A percentile compares a stretch with the other conserved stretches of the same genome.
Evolutionary conservation across 2,113 vertebrate genomes (phyloP).

Genomic region (Candoia aspera): DNA sequence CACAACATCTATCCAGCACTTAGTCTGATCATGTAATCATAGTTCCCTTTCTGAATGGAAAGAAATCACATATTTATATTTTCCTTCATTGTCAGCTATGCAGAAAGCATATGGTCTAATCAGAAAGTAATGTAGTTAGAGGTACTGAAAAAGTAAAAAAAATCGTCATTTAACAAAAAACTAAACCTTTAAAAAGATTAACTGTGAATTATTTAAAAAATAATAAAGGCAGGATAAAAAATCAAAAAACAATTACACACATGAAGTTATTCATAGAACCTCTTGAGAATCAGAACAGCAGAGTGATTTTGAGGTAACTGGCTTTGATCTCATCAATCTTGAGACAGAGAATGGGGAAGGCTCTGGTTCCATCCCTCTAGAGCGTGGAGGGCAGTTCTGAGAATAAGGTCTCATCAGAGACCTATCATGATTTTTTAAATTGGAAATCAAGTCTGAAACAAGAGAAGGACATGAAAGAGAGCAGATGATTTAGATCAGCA

Average conservation of each 20-base stretch:
- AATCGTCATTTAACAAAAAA: neutral
- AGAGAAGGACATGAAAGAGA: neutral
- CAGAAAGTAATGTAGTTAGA: neutral
- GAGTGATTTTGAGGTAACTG: neutral
- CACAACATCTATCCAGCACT: too few relatives aligned
- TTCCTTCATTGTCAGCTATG: neutral
- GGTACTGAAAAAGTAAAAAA: neutral
- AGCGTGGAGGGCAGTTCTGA: neutral
- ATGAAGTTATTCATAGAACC: neutral
- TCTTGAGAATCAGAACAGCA: neutral
- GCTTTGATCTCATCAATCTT: neutral
- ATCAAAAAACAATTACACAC: neutral
- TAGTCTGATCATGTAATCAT: neutral
- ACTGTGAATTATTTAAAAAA: neutral
- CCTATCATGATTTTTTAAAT: neutral
- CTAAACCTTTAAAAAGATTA: neutral
- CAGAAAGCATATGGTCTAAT: neutral
- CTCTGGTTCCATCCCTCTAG: neutral
- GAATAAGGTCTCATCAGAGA: neutral
- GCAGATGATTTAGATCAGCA: neutral
- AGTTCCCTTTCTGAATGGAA: neutral
- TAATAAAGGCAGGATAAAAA: too few relatives aligned
- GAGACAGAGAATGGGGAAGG: neutral
- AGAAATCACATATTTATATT: neutral
- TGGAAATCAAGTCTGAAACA: neutral